A percentile compares a stretch with the other conserved stretches of the same genome.
Evolutionary conservation across 2,888 invertebrate species (phyloP).

Genomic region (Chelonus formosanus): DNA sequence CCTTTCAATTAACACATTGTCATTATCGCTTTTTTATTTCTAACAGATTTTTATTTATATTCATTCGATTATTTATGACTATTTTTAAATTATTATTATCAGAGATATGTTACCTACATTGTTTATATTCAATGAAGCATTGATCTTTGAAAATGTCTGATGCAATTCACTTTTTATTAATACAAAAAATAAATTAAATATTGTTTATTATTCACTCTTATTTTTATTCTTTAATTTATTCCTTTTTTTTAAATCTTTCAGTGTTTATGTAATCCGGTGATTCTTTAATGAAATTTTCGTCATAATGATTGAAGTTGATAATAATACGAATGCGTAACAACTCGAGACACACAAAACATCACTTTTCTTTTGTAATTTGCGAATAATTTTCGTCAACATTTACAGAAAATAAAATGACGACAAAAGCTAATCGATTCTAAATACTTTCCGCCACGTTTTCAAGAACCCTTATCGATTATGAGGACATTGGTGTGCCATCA

Average conservation of each 20-base stretch:
- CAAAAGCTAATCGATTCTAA: slow-evolving; percentile 5
- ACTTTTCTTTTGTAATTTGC: slow-evolving; percentile 34
- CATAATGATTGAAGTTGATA: slow-evolving; percentile 36
- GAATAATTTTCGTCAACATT: slow-evolving; percentile 41
- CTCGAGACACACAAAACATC: slow-evolving; percentile 15
- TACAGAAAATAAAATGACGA: slow-evolving; percentile 32
- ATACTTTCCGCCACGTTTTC: slow-evolving; percentile 17
- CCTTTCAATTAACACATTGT: background rate
- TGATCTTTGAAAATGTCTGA: too few relatives aligned
- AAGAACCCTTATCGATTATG: slow-evolving; percentile 48
- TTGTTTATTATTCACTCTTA: too few relatives aligned
- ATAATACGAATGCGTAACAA: slow-evolving; percentile 9
- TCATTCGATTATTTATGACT: too few relatives aligned
- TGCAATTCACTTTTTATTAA: too few relatives aligned
- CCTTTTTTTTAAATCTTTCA: slow-evolving; percentile 9
- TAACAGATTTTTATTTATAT: too few relatives aligned
- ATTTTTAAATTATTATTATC: too few relatives aligned
- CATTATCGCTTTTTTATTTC: too few relatives aligned
- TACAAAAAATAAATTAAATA: too few relatives aligned
- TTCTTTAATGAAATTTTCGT: slow-evolving; percentile 57
- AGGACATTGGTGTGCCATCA: slow-evolving; percentile 47
- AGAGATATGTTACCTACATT: too few relatives aligned
- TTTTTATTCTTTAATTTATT: background rate
- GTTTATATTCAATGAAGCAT: too few relatives aligned
- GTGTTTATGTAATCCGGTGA: slow-evolving; percentile 59